Conservation (phyloP, 2,888 invertebrate species). For the Tetramorium bicarinatum region DNA sequence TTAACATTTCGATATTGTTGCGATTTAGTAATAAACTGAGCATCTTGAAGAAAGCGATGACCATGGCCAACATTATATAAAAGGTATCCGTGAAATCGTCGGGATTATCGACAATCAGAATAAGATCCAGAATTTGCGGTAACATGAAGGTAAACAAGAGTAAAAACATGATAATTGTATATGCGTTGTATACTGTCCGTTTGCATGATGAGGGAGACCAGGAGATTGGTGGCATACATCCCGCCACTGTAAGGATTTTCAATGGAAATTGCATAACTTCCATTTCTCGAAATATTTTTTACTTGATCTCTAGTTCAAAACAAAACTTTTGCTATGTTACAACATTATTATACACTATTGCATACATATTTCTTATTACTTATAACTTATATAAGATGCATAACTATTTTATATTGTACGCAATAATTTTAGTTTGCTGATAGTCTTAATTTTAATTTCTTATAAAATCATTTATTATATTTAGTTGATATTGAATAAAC, state of each 20-base stretch:
- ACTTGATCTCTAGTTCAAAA: neutral
- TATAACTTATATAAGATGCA: neutral
- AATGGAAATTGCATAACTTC: conserved; percentile 55
- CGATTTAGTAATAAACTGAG: conserved; percentile 57
- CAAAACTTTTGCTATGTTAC: neutral
- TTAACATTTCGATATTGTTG: conserved; percentile 30
- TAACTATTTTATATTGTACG: neutral
- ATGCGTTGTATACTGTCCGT: conserved; percentile 53
- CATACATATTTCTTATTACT: neutral
- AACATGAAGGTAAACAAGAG: conserved; percentile 48
- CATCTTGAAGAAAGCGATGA: conserved; percentile 58
- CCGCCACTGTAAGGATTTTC: conserved; percentile 52
- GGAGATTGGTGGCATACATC: conserved; percentile 61
- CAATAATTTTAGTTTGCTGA: neutral
- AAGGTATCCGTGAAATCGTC: conserved; percentile 64
- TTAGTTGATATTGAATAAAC: no score
- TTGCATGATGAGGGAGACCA: conserved; percentile 59
- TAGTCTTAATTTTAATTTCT: no score
- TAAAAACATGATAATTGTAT: conserved; percentile 45
- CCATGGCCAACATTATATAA: conserved; percentile 63
- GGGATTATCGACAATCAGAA: conserved; percentile 35
- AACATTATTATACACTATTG: neutral
- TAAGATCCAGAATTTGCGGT: conserved; percentile 60
- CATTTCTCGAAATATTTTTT: conserved; percentile 36
- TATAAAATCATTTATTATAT: no score